These are phyloP conservation scores for Trachelus troglodyta DNA, from an alignment of 2,888 invertebrate species.

Conservation along the genomic window DNA sequence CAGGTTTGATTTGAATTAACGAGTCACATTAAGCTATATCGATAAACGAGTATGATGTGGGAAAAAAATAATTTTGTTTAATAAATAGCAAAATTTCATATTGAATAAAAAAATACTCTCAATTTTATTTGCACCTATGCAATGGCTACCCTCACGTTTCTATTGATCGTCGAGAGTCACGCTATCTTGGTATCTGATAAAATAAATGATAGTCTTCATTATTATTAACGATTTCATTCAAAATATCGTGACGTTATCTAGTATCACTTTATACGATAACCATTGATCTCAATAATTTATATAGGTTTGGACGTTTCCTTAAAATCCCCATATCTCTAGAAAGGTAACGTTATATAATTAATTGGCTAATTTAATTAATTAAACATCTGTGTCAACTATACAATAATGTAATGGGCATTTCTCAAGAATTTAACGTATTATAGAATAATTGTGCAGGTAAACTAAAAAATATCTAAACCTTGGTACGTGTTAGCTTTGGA, in stretches of 20 bases:
- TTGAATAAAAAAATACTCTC: background rate
- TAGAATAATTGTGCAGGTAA: background rate
- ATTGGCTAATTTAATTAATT: background rate
- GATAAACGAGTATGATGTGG: background rate
- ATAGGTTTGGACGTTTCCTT: no score
- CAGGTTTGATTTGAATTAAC: background rate
- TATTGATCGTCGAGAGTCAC: background rate
- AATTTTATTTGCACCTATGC: background rate
- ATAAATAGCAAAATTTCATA: background rate
- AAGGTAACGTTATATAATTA: background rate
- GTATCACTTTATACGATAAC: background rate
- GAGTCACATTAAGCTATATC: background rate
- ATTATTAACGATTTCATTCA: background rate
- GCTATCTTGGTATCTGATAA: background rate
- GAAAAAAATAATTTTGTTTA: background rate
- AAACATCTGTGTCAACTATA: background rate
- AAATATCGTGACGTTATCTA: background rate
- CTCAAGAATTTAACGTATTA: background rate
- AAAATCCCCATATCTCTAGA: no score
- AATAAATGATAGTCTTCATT: background rate
- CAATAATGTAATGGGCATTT: background rate
- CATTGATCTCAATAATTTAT: no score
- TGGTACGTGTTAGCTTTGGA: background rate
- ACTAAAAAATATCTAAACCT: no score
- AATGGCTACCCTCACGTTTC: background rate